phyloP scores from a whole-genome alignment of 2,113 vertebrate species.

The human region GRCh38 chr4:172787001-172787500 shows the following conservation, averaged over 20 bases:
- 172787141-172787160: background rate
- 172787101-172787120: background rate
- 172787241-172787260: constrained; percentile 28
- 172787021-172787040: background rate
- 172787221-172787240: background rate
- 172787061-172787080: background rate
- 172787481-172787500: background rate
- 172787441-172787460: background rate
- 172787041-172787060: background rate
- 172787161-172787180: background rate
- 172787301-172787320: background rate
- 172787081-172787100: background rate
- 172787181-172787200: background rate
- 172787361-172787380: background rate
- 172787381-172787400: background rate
- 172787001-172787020: background rate
- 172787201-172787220: background rate
- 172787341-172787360: background rate
- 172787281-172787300: background rate
- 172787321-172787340: background rate
- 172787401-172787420: background rate
- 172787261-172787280: background rate
- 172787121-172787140: background rate
- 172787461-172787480: background rate
- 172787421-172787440: background rate